Conservation (phyloP, 2,888 invertebrate genomes). For the Saturnia japonica region DNA sequence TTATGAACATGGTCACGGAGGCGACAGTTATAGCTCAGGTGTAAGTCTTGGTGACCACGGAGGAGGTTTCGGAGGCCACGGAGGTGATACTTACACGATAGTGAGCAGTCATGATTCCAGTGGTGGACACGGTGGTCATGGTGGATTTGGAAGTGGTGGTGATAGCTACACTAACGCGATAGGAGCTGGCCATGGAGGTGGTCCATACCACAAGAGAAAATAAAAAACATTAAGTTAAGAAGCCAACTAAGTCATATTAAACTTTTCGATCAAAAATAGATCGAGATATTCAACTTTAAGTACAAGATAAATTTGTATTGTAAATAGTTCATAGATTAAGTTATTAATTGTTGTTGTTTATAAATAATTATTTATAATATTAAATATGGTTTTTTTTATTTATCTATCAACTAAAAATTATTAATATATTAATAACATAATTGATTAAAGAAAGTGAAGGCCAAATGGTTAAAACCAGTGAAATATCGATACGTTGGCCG, state of each 20-base stretch:
- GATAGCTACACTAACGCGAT: conserved; percentile 73
- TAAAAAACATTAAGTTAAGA: conserved; percentile 38
- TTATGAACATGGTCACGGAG: conserved; percentile 28
- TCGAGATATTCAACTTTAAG: conserved; percentile 46
- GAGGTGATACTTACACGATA: conserved; percentile 40
- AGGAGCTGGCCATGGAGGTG: conserved; percentile 73
- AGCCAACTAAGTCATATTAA: conserved; percentile 72
- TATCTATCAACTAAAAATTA: not conserved
- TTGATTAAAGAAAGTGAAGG: not conserved
- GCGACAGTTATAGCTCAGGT: conserved; percentile 33
- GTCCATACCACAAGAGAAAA: conserved; percentile 68
- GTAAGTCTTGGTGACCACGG: conserved; percentile 34
- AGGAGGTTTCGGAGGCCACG: conserved; percentile 35
- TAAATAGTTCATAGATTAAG: conserved; percentile 65
- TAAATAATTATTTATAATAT: conserved; percentile 13
- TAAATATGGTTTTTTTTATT: not conserved
- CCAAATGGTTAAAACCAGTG: not conserved
- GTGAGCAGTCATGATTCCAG: conserved; percentile 37
- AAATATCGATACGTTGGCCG: not conserved
- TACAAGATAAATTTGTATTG: conserved; percentile 55
- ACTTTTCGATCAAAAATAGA: conserved; percentile 37
- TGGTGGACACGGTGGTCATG: conserved; percentile 42
- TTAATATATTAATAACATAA: not conserved
- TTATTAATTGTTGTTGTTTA: conserved; percentile 56
- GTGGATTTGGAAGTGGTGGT: conserved; percentile 44